These are phyloP conservation scores for Pachymerium ferrugineum DNA, from an alignment of 2,888 invertebrate genomes.

Conservation along the genomic window DNA sequence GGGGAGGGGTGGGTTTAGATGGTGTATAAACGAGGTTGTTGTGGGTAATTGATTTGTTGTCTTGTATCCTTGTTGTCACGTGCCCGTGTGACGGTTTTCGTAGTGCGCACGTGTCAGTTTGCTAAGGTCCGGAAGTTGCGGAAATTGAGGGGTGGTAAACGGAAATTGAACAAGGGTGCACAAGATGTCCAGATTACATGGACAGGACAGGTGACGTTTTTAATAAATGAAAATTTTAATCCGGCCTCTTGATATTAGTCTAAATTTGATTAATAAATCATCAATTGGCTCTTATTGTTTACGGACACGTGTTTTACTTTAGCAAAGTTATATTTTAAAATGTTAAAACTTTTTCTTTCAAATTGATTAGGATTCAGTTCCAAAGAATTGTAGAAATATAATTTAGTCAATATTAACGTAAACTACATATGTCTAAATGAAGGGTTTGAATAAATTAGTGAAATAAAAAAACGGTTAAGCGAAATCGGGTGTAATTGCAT, in stretches of 20 bases:
- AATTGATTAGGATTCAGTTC: no score
- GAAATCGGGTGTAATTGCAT: background rate
- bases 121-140: background rate
- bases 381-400: no score
- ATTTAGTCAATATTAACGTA: no score
- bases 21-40: background rate
- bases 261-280: no score
- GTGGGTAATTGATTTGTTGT: slow-evolving; percentile 8
- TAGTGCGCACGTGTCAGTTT: background rate
- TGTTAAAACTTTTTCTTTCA: no score
- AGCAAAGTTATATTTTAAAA: no score
- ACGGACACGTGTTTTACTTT: no score
- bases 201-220: background rate
- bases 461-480: background rate
- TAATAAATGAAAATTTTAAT: background rate
- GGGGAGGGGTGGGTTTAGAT: background rate
- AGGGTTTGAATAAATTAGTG: background rate
- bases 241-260: no score
- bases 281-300: no score
- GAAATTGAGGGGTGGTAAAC: slow-evolving; percentile 14
- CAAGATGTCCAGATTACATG: background rate
- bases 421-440: no score
- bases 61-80: slow-evolving; percentile 19
- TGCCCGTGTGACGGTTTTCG: slow-evolving; percentile 4
- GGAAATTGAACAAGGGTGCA: slow-evolving; percentile 1